phyloP scores from a whole-genome alignment of 1,140 invertebrate genomes.

The honey bee (Apis mellifera) region Amel_HAv3.1 CM009932.2:9701001-9701500 shows the following conservation, averaged over 20 bases:
- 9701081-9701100: too few species aligned
- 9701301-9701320: neutral
- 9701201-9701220: neutral
- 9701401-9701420: slow-evolving; percentile 26
- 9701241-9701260: neutral
- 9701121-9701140: neutral
- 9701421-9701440: slow-evolving; percentile 27
- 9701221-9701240: neutral
- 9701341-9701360: slow-evolving; percentile 20
- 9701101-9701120: neutral
- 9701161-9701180: neutral
- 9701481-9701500: neutral
- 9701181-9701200: neutral
- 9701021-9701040: neutral
- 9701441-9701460: neutral
- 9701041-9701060: slow-evolving; percentile 10
- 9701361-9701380: slow-evolving; percentile 12
- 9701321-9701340: neutral
- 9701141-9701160: neutral
- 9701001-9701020: too few species aligned
- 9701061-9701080: neutral
- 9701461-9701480: neutral
- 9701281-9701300: slow-evolving; percentile 22
- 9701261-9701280: neutral
- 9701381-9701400: neutral